Evolutionary conservation across 2,113 vertebrate genomes (phyloP), one percentile per base, ranked within the genome.

Genomic region (Pleuronectes platessa): DNA sequence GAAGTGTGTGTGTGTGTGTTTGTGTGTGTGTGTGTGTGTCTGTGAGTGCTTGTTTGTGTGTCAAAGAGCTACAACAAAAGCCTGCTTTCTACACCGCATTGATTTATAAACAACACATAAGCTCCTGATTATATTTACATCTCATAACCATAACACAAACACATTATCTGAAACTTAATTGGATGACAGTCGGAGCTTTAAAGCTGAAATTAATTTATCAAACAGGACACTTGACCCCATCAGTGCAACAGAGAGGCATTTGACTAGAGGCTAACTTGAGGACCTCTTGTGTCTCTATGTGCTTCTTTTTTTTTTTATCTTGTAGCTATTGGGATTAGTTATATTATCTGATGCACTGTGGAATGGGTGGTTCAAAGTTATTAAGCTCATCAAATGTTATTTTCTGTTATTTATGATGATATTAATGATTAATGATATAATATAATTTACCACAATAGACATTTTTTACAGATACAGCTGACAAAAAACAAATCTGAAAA

Each of bases 41-140:
- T 59, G 27, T 81, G 61, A 31, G 31, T 31, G 31, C 31, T 31
- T 31, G 6, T 31, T 31, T 55, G 61, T 35, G 7, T 61, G 3
- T 58, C 17, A 45, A 51, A 61, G 62, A 75, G 67, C 60, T 14
- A 54, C 64, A 89, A 88, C 78, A 86, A 87, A 86, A 76, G 68
- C 58, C 55, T 56, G 35, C 58, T 70, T 83, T 71, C 55, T 71
- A 42, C 54, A 42, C 31, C 40, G 70, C 58, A 74, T 55, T 81
- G 51, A 89, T 78, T 78, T 74, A 76, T 31, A 69, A 83, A 83
- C 81, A 83, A 71, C 59, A 78, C 59, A 56, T 49, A 68, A 24
- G 64, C 69, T 75, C 21, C 71, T 80, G 83, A 85, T 88, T 90
- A 84, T 85, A 89, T 90, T 90, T 80, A 86, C 83, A 89, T 88